A percentile compares a stretch with the other conserved stretches of the same genome.
Conservation (phyloP, 2,113 vertebrate species). For the Regulus satrapa region DNA sequence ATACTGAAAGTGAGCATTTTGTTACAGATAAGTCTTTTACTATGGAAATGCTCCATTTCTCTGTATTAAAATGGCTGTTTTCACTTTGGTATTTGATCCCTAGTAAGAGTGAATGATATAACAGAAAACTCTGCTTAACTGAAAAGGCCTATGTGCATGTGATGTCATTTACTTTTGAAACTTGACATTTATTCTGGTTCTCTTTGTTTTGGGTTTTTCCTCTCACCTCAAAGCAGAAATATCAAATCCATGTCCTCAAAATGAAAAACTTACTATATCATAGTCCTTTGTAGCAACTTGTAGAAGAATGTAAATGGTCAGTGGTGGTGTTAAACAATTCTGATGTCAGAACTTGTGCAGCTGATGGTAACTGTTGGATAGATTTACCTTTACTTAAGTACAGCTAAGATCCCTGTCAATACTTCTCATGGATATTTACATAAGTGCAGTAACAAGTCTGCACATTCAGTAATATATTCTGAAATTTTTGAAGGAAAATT, state of each 20-base stretch:
- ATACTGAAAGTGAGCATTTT: background rate
- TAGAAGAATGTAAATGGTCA: background rate
- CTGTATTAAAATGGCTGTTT: background rate
- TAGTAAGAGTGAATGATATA: background rate
- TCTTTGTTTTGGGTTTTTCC: background rate
- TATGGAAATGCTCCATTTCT: background rate
- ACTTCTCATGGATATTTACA: background rate
- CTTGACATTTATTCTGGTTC: background rate
- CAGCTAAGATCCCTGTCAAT: background rate
- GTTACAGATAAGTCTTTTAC: background rate
- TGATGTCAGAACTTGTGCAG: background rate
- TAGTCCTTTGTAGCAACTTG: background rate
- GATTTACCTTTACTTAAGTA: background rate
- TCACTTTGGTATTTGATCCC: background rate
- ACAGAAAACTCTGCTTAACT: background rate
- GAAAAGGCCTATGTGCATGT: background rate
- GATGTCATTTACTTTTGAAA: conserved; percentile 17
- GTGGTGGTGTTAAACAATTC: background rate
- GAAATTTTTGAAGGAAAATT: background rate
- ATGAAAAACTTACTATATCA: background rate
- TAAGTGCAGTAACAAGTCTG: background rate
- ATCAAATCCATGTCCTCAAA: background rate
- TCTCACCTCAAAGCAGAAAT: background rate
- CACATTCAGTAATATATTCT: background rate
- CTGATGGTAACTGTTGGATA: background rate